Base-by-base conservation (phyloP, 1,140 invertebrate species). In the Trichomalopsis sarcophagae region DNA sequence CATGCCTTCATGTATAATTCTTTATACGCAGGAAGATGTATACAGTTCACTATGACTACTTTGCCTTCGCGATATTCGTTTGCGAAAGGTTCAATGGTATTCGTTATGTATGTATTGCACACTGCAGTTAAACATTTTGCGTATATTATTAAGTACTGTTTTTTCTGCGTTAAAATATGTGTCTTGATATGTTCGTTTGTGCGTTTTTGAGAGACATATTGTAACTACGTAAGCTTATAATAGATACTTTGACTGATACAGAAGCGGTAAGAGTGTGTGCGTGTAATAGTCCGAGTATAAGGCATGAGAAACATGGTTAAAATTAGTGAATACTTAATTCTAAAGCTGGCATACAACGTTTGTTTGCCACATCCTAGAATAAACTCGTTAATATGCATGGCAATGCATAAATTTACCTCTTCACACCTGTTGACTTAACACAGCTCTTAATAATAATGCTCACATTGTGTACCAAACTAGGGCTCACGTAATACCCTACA, bases 281-380 rank as follows among this genome's bases (percentile, higher is more conserved):
- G 33, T 30, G 27, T 33, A 36, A 73, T 77, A 17, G 47, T 50
- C 14, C 30, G 17, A 17, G 27, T 27, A 6, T 36, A 77, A 84
- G 75, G 75, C 55, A 78, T 84, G 82, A 84, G 75, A 84, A 71
- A 84, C 66, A 14, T 74, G 2, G 40, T 44, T 44, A 44, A 44
- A 44, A 44, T 44, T 44, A 44, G 40, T 44, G 10, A 44, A 44
- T 44, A 44, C 40, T 44, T 44, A 44, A 44, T 44, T 11, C 40
- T 44, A 44, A 44, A 44, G 36, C 17, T 62, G 21, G 21, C n/a
- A 62, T 62, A 17, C 1, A 17, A 50, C 27, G 27, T 36, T 6
- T 36, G 47, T 50, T 50, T 50, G 14, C 14, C 47, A 4, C 13
- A 0, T 13, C 10, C 11, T 17, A 50, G 47, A 13, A 62, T 17